Conservation (phyloP, 2,888 invertebrate species). For the Eupeodes latifasciatus region DNA sequence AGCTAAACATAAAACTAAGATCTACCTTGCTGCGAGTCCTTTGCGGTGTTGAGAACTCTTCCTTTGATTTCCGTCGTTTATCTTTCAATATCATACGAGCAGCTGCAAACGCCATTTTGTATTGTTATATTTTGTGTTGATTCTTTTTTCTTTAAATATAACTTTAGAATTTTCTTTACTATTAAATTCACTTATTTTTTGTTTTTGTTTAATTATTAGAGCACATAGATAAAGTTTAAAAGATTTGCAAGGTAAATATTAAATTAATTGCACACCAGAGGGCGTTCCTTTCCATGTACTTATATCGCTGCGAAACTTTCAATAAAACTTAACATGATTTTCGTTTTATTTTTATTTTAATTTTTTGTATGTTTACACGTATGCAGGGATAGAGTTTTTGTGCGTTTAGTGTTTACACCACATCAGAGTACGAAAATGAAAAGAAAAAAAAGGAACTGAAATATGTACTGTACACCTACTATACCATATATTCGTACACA, state of each 20-base stretch:
- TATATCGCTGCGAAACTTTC: conserved; percentile 19
- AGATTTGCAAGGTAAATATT: conserved; percentile 20
- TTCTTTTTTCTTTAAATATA: not conserved
- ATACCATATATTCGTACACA: not conserved
- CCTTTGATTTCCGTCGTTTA: conserved; percentile 92
- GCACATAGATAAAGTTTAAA: conserved; percentile 12
- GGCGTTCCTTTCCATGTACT: not conserved
- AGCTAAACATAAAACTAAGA: not conserved
- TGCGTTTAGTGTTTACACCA: conserved; percentile 48
- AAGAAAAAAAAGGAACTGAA: not conserved
- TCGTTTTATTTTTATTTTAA: not conserved
- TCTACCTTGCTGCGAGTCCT: conserved; percentile 93
- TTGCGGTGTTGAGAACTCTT: conserved; percentile 89
- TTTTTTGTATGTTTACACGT: conserved; percentile 29
- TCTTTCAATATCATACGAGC: conserved; percentile 94
- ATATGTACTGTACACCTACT: not conserved
- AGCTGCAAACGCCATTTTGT: conserved; percentile 90
- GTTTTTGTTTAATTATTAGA: conserved; percentile 4
- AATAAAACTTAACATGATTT: conserved; percentile 46
- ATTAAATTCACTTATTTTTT: not conserved
- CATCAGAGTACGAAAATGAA: conserved; percentile 15
- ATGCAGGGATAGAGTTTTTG: conserved; percentile 6
- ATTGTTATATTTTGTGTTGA: conserved; percentile 81
- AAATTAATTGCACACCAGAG: conserved; percentile 52
- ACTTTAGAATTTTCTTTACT: not conserved